Percentiles rank a stretch among this genome's conserved stretches.
Conservation (phyloP, 92 coral and sea anemone genomes). For the Muricea muricata region DNA sequence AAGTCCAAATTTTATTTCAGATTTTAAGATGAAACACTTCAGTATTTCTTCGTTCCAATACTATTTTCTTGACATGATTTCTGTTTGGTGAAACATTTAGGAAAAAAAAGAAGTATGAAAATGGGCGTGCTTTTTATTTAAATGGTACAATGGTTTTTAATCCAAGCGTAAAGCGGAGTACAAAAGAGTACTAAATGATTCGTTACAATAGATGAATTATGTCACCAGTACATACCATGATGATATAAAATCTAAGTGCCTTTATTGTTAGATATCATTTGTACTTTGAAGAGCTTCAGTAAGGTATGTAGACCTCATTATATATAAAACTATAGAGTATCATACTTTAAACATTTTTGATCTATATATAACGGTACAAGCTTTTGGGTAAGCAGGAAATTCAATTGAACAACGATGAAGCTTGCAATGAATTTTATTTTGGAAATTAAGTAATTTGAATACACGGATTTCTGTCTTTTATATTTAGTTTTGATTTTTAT, state of each 20-base stretch:
- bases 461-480: neutral
- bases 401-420: neutral
- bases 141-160: conserved; percentile 21
- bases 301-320: conserved; percentile 18
- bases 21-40: too few relatives aligned
- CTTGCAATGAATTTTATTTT: neutral
- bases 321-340: too few relatives aligned
- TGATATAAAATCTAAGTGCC: conserved; percentile 24
- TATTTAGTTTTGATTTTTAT: neutral
- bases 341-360: neutral
- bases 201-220: conserved; percentile 41
- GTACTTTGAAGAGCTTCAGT: conserved; percentile 33
- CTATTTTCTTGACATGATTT: neutral
- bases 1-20: neutral
- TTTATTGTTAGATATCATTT: conserved; percentile 34
- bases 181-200: conserved; percentile 14
- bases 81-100: neutral
- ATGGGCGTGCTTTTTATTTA: neutral
- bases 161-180: conserved; percentile 51
- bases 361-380: too few relatives aligned
- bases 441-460: neutral
- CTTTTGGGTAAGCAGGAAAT: neutral
- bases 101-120: neutral
- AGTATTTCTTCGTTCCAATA: too few relatives aligned
- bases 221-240: conserved; percentile 38